phyloP scores from a whole-genome alignment of 2,797 vertebrate species.

The Cossypha heuglini region DNA sequence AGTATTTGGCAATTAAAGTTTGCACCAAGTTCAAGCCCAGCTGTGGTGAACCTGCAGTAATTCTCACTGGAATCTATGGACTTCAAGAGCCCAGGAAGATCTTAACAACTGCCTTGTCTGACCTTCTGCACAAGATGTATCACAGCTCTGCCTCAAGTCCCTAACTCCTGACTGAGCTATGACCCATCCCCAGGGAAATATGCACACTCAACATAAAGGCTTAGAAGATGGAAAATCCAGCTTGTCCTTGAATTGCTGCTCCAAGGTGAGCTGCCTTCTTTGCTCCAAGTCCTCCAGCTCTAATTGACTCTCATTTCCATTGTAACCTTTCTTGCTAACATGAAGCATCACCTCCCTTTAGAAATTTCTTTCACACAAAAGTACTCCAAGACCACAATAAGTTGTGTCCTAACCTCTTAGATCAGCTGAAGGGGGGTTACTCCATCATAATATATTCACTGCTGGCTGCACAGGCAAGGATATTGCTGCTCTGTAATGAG shows the following conservation, averaged over 20 bases:
- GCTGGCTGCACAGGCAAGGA: not conserved
- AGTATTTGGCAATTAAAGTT: not conserved
- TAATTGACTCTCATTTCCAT: not conserved
- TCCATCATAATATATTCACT: not conserved
- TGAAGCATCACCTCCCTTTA: not conserved
- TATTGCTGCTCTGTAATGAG: not conserved
- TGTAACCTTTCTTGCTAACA: not conserved
- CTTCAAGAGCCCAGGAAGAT: not conserved
- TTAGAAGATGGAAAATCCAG: not conserved
- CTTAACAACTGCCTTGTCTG: not conserved
- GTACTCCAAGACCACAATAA: not conserved
- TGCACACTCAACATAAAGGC: not conserved
- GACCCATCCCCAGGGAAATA: not conserved
- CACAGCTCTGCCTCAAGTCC: not conserved
- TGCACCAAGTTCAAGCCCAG: not conserved
- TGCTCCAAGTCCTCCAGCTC: not conserved
- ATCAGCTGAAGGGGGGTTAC: not conserved
- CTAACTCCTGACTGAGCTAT: not conserved
- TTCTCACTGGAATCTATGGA: not conserved
- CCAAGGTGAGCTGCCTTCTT: conserved; percentile 17
- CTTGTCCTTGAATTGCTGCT: not conserved
- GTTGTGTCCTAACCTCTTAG: not conserved
- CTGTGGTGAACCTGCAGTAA: not conserved
- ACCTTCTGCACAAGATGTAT: not conserved
- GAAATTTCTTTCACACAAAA: not conserved